A percentile compares a stretch with the other conserved stretches of the same genome.
These are phyloP conservation scores for Nipponia nippon DNA, from an alignment of 2,113 vertebrate genomes.

Conservation along the genomic window DNA sequence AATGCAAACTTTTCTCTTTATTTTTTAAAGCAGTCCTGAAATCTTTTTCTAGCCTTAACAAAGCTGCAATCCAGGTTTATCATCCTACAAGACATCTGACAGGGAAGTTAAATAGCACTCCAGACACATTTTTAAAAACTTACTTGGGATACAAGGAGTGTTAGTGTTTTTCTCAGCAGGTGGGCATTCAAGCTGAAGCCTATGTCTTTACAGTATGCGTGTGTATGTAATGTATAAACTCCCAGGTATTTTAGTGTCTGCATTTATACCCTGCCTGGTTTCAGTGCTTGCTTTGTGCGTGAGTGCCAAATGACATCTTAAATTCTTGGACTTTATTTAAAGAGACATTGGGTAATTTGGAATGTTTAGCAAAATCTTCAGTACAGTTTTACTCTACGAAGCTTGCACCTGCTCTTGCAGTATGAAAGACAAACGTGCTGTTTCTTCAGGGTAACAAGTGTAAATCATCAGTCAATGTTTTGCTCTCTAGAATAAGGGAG, in stretches of 20 bases:
- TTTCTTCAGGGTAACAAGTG: neutral
- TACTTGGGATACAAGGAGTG: neutral
- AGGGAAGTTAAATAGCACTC: neutral
- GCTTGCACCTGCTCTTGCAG: neutral
- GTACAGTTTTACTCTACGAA: neutral
- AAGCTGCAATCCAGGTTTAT: constrained; percentile 1
- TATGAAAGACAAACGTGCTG: neutral
- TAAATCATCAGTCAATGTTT: neutral
- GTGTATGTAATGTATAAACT: neutral
- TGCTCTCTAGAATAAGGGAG: neutral
- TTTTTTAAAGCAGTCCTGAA: neutral
- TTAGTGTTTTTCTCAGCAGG: neutral
- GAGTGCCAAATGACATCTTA: neutral
- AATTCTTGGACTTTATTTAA: neutral
- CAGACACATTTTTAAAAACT: neutral
- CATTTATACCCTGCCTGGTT: neutral
- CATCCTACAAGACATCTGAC: neutral
- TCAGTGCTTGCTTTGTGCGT: neutral
- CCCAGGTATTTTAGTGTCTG: neutral
- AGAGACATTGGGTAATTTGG: neutral
- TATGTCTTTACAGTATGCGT: neutral
- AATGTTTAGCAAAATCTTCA: neutral
- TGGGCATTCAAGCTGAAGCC: neutral
- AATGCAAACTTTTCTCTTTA: neutral
- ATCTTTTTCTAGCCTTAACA: neutral